phyloP scores from a whole-genome alignment of 2,888 invertebrate species.

The Linnaemya tessellans region DNA sequence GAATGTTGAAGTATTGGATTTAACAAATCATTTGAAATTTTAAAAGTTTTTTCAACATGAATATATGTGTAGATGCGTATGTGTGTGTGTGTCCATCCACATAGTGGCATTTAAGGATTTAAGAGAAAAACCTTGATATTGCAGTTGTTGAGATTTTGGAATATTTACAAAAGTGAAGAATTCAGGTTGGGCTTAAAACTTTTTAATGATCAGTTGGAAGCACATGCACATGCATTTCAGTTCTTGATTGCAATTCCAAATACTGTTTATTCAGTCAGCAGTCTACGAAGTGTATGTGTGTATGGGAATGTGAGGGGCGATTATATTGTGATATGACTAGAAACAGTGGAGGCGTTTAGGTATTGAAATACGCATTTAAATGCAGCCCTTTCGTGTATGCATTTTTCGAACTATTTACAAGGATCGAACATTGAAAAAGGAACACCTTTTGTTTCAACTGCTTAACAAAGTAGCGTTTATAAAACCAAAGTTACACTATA shows the following conservation, averaged over 20 bases:
- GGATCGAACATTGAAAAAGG: no score
- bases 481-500: no score
- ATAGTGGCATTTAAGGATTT: not conserved
- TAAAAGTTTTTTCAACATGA: slow-evolving; percentile 30
- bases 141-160: not conserved
- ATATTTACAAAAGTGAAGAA: slow-evolving; percentile 27
- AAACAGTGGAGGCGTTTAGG: not conserved
- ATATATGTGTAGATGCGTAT: not conserved
- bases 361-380: not conserved
- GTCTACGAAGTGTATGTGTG: not conserved
- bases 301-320: not conserved
- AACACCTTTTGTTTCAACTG: not conserved
- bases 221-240: not conserved
- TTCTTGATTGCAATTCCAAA: slow-evolving; percentile 9
- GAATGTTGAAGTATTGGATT: slow-evolving; percentile 60
- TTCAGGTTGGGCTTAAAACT: slow-evolving; percentile 33
- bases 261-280: slow-evolving; percentile 15
- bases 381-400: no score
- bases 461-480: not conserved
- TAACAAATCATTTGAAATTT: slow-evolving; percentile 58
- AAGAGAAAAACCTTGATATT: slow-evolving; percentile 41
- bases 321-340: not conserved
- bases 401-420: not conserved
- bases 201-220: slow-evolving; percentile 57
- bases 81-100: not conserved